Evolutionary conservation across 1,140 invertebrate genomes (phyloP).

Genomic region (Conus ventricosus): DNA sequence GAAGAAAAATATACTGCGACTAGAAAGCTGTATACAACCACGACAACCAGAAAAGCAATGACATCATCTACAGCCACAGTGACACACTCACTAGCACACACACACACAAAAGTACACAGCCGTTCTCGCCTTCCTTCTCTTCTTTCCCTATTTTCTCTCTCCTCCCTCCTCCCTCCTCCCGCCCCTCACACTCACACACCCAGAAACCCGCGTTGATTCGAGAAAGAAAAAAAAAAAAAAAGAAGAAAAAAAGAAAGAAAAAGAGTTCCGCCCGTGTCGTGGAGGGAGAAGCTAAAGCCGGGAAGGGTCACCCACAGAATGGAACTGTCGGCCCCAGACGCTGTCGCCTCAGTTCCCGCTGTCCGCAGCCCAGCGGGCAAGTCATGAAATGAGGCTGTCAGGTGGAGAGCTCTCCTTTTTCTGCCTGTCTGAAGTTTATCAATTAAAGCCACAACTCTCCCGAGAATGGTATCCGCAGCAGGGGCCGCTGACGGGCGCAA

Average conservation of each 20-base stretch:
- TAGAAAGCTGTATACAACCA: too few species aligned
- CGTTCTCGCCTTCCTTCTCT: too few species aligned
- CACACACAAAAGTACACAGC: too few species aligned
- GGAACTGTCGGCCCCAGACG: not conserved
- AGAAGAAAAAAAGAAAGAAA: not conserved
- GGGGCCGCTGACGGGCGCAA: too few species aligned
- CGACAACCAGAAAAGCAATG: too few species aligned
- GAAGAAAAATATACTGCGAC: too few species aligned
- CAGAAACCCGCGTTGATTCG: not conserved
- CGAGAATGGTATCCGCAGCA: not conserved
- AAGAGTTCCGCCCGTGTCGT: not conserved
- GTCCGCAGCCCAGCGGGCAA: not conserved
- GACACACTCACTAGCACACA: too few species aligned
- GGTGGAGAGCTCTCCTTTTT: not conserved
- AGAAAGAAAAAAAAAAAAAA: not conserved
- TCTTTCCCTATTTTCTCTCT: too few species aligned
- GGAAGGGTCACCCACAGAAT: not conserved
- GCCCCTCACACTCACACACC: not conserved
- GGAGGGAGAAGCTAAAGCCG: not conserved
- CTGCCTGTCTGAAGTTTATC: not conserved
- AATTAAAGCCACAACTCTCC: not conserved
- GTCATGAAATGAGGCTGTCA: constrained; percentile 5
- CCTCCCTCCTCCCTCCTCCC: not conserved
- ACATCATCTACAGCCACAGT: too few species aligned
- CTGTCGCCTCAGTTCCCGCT: not conserved